Evolutionary conservation across 2,888 invertebrate genomes (phyloP).

Genomic region (Mesoligia furuncula): DNA sequence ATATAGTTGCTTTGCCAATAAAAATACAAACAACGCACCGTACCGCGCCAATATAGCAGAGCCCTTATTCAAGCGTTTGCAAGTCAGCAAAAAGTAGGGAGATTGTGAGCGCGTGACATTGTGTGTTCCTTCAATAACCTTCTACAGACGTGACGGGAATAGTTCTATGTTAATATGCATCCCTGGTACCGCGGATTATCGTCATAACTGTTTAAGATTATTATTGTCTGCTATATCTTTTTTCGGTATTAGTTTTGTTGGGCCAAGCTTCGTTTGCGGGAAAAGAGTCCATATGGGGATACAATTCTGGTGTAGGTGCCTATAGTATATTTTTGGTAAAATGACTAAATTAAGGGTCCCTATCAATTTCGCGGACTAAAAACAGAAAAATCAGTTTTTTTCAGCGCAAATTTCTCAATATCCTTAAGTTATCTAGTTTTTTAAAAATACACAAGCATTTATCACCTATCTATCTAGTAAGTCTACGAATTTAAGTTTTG

Average conservation of each 20-base stretch:
- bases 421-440: no score
- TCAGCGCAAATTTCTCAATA: no score
- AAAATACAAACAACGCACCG: not conserved
- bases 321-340: not conserved
- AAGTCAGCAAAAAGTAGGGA: slow-evolving; percentile 61
- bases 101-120: slow-evolving; percentile 63
- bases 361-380: no score
- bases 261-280: slow-evolving; percentile 5
- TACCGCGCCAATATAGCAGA: not conserved
- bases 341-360: no score
- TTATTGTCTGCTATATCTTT: slow-evolving; percentile 44
- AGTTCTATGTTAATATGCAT: slow-evolving; percentile 54
- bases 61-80: slow-evolving; percentile 22
- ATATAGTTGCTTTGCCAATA: not conserved
- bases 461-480: no score
- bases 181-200: slow-evolving; percentile 54
- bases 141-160: slow-evolving; percentile 68
- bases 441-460: no score
- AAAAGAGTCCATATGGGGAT: not conserved
- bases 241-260: slow-evolving; percentile 24
- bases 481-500: no score
- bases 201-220: slow-evolving; percentile 52
- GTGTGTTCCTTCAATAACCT: slow-evolving; percentile 73
- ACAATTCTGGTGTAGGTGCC: not conserved
- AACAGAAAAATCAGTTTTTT: no score